Base-by-base conservation (phyloP, 2,888 invertebrate species). In the Notodonta ziczac region DNA sequence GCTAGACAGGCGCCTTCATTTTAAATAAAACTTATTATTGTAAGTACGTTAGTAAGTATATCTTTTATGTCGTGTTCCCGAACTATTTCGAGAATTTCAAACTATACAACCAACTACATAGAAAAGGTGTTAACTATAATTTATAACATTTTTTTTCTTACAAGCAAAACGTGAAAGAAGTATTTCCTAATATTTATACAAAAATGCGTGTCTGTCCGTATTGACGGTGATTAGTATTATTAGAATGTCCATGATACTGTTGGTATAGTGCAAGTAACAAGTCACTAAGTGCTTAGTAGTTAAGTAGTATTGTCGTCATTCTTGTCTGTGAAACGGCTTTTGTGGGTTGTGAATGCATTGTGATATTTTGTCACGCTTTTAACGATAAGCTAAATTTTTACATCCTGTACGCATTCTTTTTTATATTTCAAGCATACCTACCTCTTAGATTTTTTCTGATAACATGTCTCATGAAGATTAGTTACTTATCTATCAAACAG, bases 201-300 rank as follows among this genome's bases (percentile, higher is more conserved):
- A 10, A 32, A 5, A 32, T 24, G 16, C 24, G 52, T 52, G 52
- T 52, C 32, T 5, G 52, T 32, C 24, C 13, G 32, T 52, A 52
- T 52, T 52, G 24, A 32, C 52, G 2, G 12, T 52, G 52, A 52
- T 52, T 52, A 52, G 52, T 24, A 13, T 13, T 32, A 32, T 52
- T 52, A 52, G 52, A 12, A 9, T 4, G 10, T 14, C 52, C 52
- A 52, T 52, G 52, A 52, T 51, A 10, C 50, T 52, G 52, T 52
- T 52, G 24, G 52, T 13, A 24, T 10, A 52, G 24, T 52, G 24
- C 32, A 6, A 52, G 52, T 52, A 14, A 16, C 51, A 9, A 10
- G 51, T 51, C 46, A 46, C 46, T 46, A 46, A 46, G 46, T 46
- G 46, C 46, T 46, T 46, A 46, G 46, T 46, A 13, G 13, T 46